Evolutionary conservation across 1,140 invertebrate species (phyloP), one percentile per base, ranked within the genome.

Genomic region (Dufourea novaeangliae): DNA sequence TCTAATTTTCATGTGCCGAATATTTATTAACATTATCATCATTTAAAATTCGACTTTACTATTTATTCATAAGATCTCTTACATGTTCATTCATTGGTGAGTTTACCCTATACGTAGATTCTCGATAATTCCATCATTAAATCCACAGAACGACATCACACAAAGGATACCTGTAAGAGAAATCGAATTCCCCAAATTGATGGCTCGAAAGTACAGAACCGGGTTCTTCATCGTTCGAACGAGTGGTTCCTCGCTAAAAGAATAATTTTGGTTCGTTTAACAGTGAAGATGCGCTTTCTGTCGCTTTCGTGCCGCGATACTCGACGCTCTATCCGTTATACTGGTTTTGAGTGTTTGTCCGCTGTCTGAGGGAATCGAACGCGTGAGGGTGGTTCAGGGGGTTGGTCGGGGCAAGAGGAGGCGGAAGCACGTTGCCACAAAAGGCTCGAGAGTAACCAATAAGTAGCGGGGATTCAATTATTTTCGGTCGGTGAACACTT

Each of bases 401-500:
- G 46, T n/a, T 8, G 46, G 46, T 17, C 5, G 17, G 8, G 17
- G 0, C 8, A 50, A 6, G n/a, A n/a, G n/a, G n/a, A 1, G 37
- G 27, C 29, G 50, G 37, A 50, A 27, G 34, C 50, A 72, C 69
- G 69, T 67, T 39, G 3, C 27, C 27, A 46, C 37, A 68, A 75
- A 68, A 56, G 63, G 12, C 57, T 59, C 54, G 37, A 52, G 12
- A 37, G 61, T 46, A 67, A 74, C 70, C 70, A 79, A 66, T 63
- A 63, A 72, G 46, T 64, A 71, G 41, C 41, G 61, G 32, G 56
- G 77, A 79, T 79, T 79, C 71, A 66, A 79, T 79, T 79, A 79
- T 74, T 74, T 73, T 74, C 71, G 71, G 54, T 79, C 54, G 77
- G 46, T 52, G 62, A 64, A 68, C 64, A 50, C 54, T 68, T 39